Conservation (phyloP, 2,888 invertebrate species). For the Lasioglossum zephyrum region DNA sequence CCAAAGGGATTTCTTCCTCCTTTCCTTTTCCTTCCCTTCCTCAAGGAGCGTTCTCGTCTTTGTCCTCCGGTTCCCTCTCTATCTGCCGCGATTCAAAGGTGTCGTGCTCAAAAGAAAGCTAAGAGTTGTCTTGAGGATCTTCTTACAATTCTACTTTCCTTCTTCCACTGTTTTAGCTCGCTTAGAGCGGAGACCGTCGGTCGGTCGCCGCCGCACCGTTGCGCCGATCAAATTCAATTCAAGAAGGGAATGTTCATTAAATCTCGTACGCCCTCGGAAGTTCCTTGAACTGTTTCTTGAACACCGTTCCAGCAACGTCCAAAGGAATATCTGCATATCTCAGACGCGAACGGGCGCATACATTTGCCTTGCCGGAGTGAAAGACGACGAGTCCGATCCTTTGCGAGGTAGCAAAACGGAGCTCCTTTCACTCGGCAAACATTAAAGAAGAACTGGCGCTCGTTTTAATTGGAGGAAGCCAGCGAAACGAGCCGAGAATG, state of each 20-base stretch:
- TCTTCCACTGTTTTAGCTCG: slow-evolving; percentile 10
- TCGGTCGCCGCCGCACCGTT: not conserved
- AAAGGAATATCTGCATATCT: slow-evolving; percentile 41
- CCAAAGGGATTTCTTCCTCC: slow-evolving; percentile 39
- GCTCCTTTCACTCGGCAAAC: slow-evolving; percentile 3
- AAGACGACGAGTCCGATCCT: slow-evolving; percentile 1
- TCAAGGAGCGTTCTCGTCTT: slow-evolving; percentile 33
- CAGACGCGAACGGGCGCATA: slow-evolving; percentile 15
- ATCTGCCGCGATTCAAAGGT: slow-evolving; percentile 58
- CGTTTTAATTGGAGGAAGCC: slow-evolving; percentile 28
- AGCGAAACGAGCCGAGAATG: not conserved
- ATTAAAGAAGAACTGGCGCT: not conserved
- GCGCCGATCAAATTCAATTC: slow-evolving; percentile 50
- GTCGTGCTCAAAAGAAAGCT: slow-evolving; percentile 61
- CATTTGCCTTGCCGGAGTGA: not conserved
- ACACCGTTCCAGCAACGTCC: not conserved
- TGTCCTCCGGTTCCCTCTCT: slow-evolving; percentile 30
- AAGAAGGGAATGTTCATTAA: slow-evolving; percentile 56
- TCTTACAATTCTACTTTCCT: slow-evolving; percentile 50
- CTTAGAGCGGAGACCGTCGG: not conserved
- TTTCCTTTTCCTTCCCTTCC: no score
- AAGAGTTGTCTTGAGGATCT: slow-evolving; percentile 62
- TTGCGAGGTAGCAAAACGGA: not conserved
- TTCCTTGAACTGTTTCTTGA: slow-evolving; percentile 27
- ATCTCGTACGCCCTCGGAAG: slow-evolving; percentile 41